Conservation (phyloP, 2,113 vertebrate genomes). For the Zosterops japonicus region DNA sequence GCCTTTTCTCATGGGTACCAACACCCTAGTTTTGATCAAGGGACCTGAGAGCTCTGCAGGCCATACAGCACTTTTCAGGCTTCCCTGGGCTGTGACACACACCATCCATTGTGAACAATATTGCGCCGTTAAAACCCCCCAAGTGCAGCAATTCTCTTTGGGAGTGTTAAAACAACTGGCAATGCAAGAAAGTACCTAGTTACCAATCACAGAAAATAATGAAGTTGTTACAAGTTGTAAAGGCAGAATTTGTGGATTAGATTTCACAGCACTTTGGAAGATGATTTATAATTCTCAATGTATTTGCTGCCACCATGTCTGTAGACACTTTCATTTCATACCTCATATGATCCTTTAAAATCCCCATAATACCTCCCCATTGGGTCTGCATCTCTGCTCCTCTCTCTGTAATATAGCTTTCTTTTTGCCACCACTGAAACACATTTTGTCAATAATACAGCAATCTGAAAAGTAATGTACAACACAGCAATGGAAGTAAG, state of each 20-base stretch:
- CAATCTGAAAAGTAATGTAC: slow-evolving; percentile 26
- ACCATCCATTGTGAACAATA: background rate
- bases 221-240: background rate
- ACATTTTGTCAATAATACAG: slow-evolving; percentile 20
- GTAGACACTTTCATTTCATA: background rate
- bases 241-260: background rate
- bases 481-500: slow-evolving; percentile 44
- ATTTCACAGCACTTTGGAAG: background rate
- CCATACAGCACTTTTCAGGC: fast-evolving
- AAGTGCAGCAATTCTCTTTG: background rate
- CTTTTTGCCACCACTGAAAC: background rate
- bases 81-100: background rate
- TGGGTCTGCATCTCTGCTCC: background rate
- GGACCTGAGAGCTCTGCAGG: background rate
- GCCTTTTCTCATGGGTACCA: background rate
- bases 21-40: background rate
- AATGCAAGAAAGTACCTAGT: background rate
- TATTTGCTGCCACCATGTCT: background rate
- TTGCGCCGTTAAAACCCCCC: background rate
- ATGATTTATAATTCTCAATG: background rate
- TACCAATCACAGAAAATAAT: background rate
- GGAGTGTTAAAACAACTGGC: background rate
- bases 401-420: background rate
- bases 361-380: background rate
- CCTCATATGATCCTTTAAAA: background rate